Evolutionary conservation across 2,888 invertebrate species (phyloP).

Genomic region (Teleiodes luculella): DNA sequence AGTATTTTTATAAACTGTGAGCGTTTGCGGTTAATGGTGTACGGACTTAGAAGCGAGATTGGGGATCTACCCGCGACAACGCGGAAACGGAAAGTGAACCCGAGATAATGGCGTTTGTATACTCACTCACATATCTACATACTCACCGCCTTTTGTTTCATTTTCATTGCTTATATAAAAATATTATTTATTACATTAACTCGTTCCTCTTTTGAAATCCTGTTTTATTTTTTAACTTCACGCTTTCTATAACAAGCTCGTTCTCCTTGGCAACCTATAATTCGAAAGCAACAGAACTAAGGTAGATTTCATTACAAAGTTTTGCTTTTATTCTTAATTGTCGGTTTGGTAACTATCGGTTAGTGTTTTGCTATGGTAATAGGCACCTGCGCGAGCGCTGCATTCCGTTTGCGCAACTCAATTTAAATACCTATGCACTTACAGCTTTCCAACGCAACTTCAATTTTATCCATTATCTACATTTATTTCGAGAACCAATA

Average conservation of each 20-base stretch:
- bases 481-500: not conserved
- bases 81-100: conserved; percentile 32
- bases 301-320: conserved; percentile 13
- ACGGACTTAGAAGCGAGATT: conserved; percentile 32
- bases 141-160: conserved; percentile 2
- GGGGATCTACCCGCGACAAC: conserved; percentile 30
- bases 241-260: not conserved
- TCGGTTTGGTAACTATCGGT: conserved; percentile 24
- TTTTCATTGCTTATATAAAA: not conserved
- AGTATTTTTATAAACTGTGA: conserved; percentile 52
- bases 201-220: not conserved
- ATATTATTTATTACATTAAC: not conserved
- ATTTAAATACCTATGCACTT: conserved; percentile 7
- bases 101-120: conserved; percentile 24
- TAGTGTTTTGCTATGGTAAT: conserved; percentile 35
- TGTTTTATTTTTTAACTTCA: not conserved
- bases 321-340: conserved; percentile 31
- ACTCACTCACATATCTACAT: not conserved
- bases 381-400: conserved; percentile 28
- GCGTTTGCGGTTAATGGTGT: conserved; percentile 45
- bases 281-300: not conserved
- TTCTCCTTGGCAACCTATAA: not conserved
- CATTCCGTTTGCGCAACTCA: conserved; percentile 24
- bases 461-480: not conserved
- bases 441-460: conserved; percentile 8